Base-by-base conservation (phyloP, 2,888 invertebrate genomes). In the Archaeoteleia sp. region DNA sequence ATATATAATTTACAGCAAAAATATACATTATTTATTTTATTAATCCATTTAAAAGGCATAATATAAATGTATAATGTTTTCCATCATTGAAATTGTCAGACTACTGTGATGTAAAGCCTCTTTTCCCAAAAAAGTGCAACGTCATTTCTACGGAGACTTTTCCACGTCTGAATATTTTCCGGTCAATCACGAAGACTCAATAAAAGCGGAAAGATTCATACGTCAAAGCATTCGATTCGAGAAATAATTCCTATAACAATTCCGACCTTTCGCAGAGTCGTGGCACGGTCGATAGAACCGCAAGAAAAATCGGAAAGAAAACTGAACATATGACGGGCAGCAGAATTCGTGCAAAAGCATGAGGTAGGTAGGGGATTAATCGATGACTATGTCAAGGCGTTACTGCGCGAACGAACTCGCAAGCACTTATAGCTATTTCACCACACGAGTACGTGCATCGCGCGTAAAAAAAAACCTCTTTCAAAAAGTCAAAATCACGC, bases 331-430 rank as follows among this genome's bases (percentile, higher is more conserved):
- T 67, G 67, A 61, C 55, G 37, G 57, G 13, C 12, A 51, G 13
- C 12, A 58, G 37, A 58, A 62, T 62, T 67, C 46, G 46, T 57
- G 62, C 53, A 48, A 62, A 67, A 42, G 54, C 35, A 39, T 54
- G 13, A 27, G 29, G 35, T 14, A 27, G 46, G 67, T 55, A 62
- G 58, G 62, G 55, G 61, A 62, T 62, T 67, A 62, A 67, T 67
- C 67, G 62, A 67, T 67, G 67, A 67, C 61, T 32, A 67, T 67
- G 67, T 67, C 67, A 67, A 67, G 67, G 67, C 55, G 61, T 61
- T 61, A 51, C 42, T 42, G 42, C 66, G 54, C 58, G 42, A 54
- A 55, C 61, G 20, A 58, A 49, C 49, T 49, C 32, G 12, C 67
- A 10, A 55, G 45, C 15, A 55, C 32, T 61, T 34, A 45, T 37